These are phyloP conservation scores for Notoglanidium macrostoma DNA, from an alignment of 2,797 vertebrate species.

Conservation along the genomic window DNA sequence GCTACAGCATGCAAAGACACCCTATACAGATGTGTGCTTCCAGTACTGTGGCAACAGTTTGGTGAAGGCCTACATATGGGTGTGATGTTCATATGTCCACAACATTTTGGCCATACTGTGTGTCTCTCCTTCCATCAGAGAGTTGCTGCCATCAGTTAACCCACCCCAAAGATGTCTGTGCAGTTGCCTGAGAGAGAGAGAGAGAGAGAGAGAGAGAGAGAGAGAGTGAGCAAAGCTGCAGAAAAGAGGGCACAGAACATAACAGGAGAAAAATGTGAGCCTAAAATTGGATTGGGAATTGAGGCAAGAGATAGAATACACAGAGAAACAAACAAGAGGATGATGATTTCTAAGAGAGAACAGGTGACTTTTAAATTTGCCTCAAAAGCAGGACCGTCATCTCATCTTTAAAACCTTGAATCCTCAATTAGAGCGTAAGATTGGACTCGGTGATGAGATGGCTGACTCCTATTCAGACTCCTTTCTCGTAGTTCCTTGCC, in stretches of 20 bases:
- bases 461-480: neutral
- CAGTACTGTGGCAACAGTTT: neutral
- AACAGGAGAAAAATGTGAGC: conserved; percentile 1
- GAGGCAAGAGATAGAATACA: conserved; percentile 8
- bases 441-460: neutral
- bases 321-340: neutral
- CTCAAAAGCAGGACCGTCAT: neutral
- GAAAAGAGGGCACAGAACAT: neutral
- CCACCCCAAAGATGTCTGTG: conserved; percentile 35
- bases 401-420: conserved; percentile 3
- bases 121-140: conserved; percentile 29
- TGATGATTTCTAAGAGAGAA: neutral
- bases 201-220: neutral
- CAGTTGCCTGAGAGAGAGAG: conserved; percentile 18
- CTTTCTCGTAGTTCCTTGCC: neutral
- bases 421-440: neutral
- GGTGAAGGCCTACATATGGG: neutral
- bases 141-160: conserved; percentile 41
- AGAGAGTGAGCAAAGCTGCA: neutral
- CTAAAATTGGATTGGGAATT: conserved; percentile 8
- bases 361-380: neutral
- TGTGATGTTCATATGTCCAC: neutral
- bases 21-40: neutral
- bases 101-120: neutral
- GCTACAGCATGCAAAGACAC: neutral